Percentiles rank a stretch among this genome's conserved stretches.
Evolutionary conservation across 1,140 invertebrate species (phyloP).

Genomic region (Rhizoglyphus robini): DNA sequence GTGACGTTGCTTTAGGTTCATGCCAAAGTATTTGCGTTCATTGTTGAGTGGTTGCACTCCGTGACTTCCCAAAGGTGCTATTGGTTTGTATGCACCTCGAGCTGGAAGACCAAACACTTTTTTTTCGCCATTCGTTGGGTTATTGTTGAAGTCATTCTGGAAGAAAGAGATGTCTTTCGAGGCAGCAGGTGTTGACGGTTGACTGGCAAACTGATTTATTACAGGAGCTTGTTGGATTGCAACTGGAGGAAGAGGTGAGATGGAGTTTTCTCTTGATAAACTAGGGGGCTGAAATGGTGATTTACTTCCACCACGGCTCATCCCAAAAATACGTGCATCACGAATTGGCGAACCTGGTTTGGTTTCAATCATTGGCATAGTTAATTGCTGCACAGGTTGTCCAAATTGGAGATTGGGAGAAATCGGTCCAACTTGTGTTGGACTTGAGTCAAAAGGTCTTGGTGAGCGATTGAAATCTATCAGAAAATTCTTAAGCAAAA

Average conservation of each 20-base stretch:
- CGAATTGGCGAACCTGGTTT: background rate
- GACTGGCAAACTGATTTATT: background rate
- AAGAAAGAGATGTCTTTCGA: background rate
- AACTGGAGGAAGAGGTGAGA: background rate
- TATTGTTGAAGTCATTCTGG: background rate
- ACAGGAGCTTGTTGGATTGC: background rate
- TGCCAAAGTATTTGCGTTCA: constrained; percentile 6
- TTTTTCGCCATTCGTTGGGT: background rate
- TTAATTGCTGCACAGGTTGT: background rate
- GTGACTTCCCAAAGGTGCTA: constrained; percentile 1
- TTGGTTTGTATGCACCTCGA: background rate
- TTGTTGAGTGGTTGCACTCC: constrained; percentile 9
- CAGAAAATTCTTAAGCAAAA: too few species aligned
- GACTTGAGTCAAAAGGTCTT: too few species aligned
- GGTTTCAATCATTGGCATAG: background rate
- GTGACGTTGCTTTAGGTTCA: background rate
- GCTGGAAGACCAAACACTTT: background rate
- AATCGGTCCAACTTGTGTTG: too few species aligned
- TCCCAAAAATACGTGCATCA: constrained; percentile 4
- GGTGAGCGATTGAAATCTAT: too few species aligned
- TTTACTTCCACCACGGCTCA: background rate
- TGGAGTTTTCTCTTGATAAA: background rate
- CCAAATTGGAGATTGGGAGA: too few species aligned
- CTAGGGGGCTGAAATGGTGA: background rate
- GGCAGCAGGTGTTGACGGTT: constrained; percentile 7